These are phyloP conservation scores for Suricata suricatta DNA, from an alignment of 2,113 vertebrate genomes.

Conservation along the genomic window DNA sequence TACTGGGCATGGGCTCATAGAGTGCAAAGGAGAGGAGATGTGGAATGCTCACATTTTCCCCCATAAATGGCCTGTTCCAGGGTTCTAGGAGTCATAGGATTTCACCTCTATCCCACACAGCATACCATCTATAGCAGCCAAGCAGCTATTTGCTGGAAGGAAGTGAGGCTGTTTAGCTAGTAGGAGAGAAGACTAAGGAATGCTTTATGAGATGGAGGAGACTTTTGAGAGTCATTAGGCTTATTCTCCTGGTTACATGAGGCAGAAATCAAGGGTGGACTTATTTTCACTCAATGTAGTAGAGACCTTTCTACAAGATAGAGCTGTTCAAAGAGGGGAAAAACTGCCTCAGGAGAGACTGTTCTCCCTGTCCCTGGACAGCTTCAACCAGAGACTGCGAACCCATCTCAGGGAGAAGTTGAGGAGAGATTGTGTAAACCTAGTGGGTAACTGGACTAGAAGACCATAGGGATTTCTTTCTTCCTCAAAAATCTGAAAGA, in stretches of 20 bases:
- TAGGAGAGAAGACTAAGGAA: background rate
- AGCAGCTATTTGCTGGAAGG: background rate
- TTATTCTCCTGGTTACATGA: background rate
- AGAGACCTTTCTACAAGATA: background rate
- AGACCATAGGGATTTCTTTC: background rate
- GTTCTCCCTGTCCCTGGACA: background rate
- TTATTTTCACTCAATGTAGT: background rate
- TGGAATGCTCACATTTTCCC: background rate
- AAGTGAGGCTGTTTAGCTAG: background rate
- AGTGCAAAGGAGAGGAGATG: background rate
- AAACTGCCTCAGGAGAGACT: background rate
- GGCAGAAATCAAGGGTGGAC: background rate
- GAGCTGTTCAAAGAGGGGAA: background rate
- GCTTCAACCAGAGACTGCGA: background rate
- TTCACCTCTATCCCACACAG: background rate
- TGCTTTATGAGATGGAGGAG: background rate
- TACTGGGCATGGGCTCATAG: background rate
- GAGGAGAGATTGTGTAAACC: background rate
- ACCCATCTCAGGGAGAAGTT: background rate
- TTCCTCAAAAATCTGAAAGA: slow-evolving; percentile 32
- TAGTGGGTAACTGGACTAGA: background rate
- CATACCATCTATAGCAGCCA: background rate
- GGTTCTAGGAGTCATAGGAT: background rate
- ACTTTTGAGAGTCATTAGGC: background rate
- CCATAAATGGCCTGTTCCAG: background rate